Percentiles rank a stretch among this genome's conserved stretches.
These are phyloP conservation scores for Dromas ardeola DNA, from an alignment of 2,113 vertebrate genomes.

Conservation along the genomic window DNA sequence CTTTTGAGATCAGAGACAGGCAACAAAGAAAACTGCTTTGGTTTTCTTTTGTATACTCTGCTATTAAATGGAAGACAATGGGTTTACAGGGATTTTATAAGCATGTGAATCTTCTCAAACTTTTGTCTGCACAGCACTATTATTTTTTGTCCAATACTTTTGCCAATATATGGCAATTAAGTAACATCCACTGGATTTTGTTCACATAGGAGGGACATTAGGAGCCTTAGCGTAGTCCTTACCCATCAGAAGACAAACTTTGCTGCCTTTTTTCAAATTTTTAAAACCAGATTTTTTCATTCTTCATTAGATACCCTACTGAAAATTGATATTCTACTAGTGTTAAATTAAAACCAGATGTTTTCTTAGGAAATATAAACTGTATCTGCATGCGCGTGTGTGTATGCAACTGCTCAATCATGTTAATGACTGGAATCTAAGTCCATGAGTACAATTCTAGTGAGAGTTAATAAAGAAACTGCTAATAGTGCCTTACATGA, in stretches of 20 bases:
- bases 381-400: not conserved
- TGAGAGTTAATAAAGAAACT: not conserved
- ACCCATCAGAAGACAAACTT: not conserved
- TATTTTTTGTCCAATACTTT: not conserved
- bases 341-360: not conserved
- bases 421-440: not conserved
- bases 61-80: not conserved
- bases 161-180: not conserved
- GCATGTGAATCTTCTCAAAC: not conserved
- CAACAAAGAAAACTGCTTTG: conserved; percentile 1
- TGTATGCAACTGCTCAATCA: not conserved
- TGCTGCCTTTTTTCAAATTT: not conserved
- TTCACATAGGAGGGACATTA: not conserved
- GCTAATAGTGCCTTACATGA: not conserved
- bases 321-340: not conserved
- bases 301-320: not conserved
- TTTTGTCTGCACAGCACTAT: not conserved
- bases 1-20: conserved; percentile 79
- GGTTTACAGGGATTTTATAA: not conserved
- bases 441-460: not conserved
- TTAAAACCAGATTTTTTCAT: not conserved
- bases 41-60: not conserved
- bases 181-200: not conserved
- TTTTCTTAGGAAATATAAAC: not conserved
- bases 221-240: not conserved